Evolutionary conservation across 1,140 invertebrate species (phyloP).

Genomic region (Patella vulgata): DNA sequence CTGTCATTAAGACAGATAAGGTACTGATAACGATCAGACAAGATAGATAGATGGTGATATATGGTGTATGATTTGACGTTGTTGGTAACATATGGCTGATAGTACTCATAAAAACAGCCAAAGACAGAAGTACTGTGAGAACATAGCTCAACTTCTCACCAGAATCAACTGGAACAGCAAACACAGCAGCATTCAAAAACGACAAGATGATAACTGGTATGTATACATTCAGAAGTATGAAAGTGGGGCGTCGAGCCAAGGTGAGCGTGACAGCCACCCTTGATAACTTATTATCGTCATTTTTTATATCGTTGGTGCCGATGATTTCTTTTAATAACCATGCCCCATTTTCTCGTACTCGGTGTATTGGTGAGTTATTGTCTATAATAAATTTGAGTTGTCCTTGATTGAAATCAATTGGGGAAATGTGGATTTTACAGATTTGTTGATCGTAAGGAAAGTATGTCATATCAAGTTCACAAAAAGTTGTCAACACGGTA

Average conservation of each 20-base stretch:
- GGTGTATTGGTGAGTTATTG: no score
- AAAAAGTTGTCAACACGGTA: no score
- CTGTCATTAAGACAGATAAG: not conserved
- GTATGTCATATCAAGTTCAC: no score
- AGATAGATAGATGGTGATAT: not conserved
- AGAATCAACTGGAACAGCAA: conserved; percentile 16
- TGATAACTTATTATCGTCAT: no score
- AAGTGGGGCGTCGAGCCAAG: conserved; percentile 2
- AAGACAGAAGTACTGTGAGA: conserved; percentile 6
- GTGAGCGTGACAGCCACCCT: conserved; percentile 5
- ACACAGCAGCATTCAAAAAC: conserved; percentile 15
- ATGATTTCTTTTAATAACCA: no score
- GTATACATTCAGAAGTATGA: conserved; percentile 11
- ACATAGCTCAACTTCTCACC: conserved; percentile 22
- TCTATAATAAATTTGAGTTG: no score
- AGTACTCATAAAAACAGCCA: conserved; percentile 6
- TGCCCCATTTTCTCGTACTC: no score
- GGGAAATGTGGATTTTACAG: no score
- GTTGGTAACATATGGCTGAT: not conserved
- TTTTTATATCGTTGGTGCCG: no score
- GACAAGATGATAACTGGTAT: conserved; percentile 13
- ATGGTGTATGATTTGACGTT: not conserved
- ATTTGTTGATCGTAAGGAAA: no score
- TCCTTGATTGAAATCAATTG: no score
- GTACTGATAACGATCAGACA: not conserved